Percentiles rank a stretch among this genome's conserved stretches.
Evolutionary conservation across 2,888 invertebrate genomes (phyloP).

Genomic region (Idaea aversata): DNA sequence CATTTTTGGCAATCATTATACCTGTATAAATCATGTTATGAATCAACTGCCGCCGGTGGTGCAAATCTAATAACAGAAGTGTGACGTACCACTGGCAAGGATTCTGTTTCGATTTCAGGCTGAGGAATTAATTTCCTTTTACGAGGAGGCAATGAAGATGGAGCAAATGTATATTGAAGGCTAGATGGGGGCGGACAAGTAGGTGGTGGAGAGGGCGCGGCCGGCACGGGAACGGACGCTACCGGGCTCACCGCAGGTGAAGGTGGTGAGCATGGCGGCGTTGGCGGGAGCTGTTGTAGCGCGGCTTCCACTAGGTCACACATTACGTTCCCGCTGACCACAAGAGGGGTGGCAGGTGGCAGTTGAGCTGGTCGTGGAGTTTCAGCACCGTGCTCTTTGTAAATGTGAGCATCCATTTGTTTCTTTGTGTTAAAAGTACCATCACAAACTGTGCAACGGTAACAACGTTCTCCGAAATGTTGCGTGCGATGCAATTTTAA

Average conservation of each 20-base stretch:
- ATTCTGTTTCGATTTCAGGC: slow-evolving; percentile 80
- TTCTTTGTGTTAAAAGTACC: slow-evolving; percentile 95
- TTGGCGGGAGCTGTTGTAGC: slow-evolving; percentile 76
- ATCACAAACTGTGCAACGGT: slow-evolving; percentile 95
- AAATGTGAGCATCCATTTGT: slow-evolving; percentile 93
- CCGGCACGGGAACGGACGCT: slow-evolving; percentile 37
- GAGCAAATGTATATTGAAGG: slow-evolving; percentile 55
- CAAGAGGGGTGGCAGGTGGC: slow-evolving; percentile 51
- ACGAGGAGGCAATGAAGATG: slow-evolving; percentile 85
- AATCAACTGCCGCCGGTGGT: slow-evolving; percentile 82
- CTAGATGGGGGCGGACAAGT: slow-evolving; percentile 51
- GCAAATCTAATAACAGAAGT: slow-evolving; percentile 93
- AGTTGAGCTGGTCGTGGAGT: slow-evolving; percentile 59
- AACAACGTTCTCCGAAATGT: slow-evolving; percentile 94
- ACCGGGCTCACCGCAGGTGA: slow-evolving; percentile 65
- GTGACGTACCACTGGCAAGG: slow-evolving; percentile 63
- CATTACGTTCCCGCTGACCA: slow-evolving; percentile 61
- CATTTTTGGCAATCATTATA: slow-evolving; percentile 9
- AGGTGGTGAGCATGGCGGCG: slow-evolving; percentile 80
- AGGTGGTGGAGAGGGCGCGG: slow-evolving; percentile 53
- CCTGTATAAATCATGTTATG: slow-evolving; percentile 29
- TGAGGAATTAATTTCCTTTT: slow-evolving; percentile 89
- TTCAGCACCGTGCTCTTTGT: slow-evolving; percentile 79
- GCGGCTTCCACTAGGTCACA: slow-evolving; percentile 70
- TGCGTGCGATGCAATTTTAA: slow-evolving; percentile 93